Base-by-base conservation (phyloP, 2,113 vertebrate genomes). In the Columba janthina region DNA sequence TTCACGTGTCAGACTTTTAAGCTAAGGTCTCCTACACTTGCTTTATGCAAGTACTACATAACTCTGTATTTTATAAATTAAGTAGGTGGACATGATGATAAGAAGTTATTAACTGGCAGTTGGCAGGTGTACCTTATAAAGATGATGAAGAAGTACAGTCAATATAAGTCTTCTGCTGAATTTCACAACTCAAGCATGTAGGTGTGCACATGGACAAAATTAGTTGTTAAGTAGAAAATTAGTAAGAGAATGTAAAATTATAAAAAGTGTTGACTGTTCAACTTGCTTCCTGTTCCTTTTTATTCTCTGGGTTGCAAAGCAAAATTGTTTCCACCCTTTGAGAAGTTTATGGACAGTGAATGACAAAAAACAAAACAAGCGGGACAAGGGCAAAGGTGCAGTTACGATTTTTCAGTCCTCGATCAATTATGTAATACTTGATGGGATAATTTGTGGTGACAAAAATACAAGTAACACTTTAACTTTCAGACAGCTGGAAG, bases 11-110 rank as follows among this genome's bases (percentile, higher is more conserved):
- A 95, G 77, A 75, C 61, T 81, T 72, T 15, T 62, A 81, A 91
- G 70, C 32, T 87, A 94, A 94, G 88, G 73, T 95, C 89, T 97
- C 95, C 96, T 94, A 94, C 91, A 89, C 70, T 86, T 57, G 44
- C 89, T 94, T 94, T 95, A 65, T 91, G 73, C 74, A 84, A 91
- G 77, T 38, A 87, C 89, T 90, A 95, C 93, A 89, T 93, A 94
- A 92, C 36, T 69, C 76, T 84, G 12, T 93, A 89, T 94, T 92
- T 92, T 94, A 94, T 92, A 94, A 95, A 95, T 89, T 75, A 91
- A 85, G 94, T 95, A 96, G 93, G 93, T 93, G 81, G 84, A 93
- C 91, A 90, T 14, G 26, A 95, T 89, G 71, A 80, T 94, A 93
- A 93, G 87, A 93, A 96, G 91, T 93, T 88, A 90, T 93, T 88